These are phyloP conservation scores for Halcyon leucocephala DNA, from an alignment of 2,797 vertebrate genomes.

Conservation along the genomic window DNA sequence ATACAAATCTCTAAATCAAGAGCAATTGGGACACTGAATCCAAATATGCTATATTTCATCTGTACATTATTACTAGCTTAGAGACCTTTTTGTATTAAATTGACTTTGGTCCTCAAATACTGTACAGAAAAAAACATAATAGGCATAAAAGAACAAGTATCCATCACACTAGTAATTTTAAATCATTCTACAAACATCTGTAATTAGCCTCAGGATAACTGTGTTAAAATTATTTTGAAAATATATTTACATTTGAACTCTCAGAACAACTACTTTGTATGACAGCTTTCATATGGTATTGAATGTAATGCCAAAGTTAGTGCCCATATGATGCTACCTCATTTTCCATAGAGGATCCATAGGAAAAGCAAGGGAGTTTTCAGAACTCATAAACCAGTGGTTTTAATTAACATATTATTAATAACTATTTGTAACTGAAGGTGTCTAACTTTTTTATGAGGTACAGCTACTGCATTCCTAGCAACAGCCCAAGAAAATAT, in stretches of 20 bases:
- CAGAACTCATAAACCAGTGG: background rate
- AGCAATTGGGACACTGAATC: constrained; percentile 32
- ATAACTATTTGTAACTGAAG: background rate
- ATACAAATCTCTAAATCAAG: constrained; percentile 16
- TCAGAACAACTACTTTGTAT: background rate
- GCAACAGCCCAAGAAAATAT: background rate
- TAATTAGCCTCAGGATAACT: background rate
- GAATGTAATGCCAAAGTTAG: background rate
- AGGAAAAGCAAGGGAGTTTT: background rate
- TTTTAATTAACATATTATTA: background rate
- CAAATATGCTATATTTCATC: background rate
- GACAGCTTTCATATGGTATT: background rate
- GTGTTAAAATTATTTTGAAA: background rate
- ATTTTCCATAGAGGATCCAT: background rate
- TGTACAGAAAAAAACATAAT: background rate
- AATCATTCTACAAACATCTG: background rate
- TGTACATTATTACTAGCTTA: background rate
- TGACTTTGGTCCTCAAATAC: background rate
- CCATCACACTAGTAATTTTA: background rate
- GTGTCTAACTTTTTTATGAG: background rate
- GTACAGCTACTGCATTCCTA: background rate
- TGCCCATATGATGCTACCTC: background rate
- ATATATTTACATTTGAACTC: background rate
- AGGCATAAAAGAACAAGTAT: background rate
- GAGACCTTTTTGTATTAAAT: background rate